phyloP scores from a whole-genome alignment of 2,888 invertebrate species.

The Allolobophora icterica region DNA sequence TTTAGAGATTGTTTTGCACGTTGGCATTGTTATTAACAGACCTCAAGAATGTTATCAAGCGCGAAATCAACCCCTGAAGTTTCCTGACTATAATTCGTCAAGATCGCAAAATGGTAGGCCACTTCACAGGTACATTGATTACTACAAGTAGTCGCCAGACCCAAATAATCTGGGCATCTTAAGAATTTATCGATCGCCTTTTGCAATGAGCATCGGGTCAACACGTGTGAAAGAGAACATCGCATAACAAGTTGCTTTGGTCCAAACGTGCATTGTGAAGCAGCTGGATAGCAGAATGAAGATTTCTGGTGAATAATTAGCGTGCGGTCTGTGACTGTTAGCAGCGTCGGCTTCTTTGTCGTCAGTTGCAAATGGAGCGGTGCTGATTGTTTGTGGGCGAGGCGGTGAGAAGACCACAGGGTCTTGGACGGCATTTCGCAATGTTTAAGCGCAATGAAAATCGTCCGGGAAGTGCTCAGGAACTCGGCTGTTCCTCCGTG shows the following conservation, averaged over 20 bases:
- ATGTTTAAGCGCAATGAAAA: neutral
- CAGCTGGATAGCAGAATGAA: neutral
- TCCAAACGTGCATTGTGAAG: neutral
- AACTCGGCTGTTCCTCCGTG: neutral
- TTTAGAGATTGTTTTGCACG: neutral
- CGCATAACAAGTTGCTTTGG: neutral
- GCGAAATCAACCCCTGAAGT: neutral
- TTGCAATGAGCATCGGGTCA: neutral
- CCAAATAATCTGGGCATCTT: neutral
- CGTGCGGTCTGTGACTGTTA: neutral
- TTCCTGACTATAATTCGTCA: neutral
- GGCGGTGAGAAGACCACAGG: neutral
- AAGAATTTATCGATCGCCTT: conserved; percentile 9
- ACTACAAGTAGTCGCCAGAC: neutral
- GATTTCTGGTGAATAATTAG: neutral
- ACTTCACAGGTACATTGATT: neutral
- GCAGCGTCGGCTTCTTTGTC: neutral
- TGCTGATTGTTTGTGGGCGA: neutral
- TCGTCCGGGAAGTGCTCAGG: neutral
- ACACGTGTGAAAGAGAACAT: neutral
- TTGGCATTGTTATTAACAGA: neutral
- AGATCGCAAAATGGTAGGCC: neutral
- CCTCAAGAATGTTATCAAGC: neutral
- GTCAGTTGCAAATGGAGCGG: neutral
- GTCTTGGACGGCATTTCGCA: neutral